These are phyloP conservation scores for Ailurus styani DNA, from an alignment of 2,113 vertebrate species.

Conservation along the genomic window DNA sequence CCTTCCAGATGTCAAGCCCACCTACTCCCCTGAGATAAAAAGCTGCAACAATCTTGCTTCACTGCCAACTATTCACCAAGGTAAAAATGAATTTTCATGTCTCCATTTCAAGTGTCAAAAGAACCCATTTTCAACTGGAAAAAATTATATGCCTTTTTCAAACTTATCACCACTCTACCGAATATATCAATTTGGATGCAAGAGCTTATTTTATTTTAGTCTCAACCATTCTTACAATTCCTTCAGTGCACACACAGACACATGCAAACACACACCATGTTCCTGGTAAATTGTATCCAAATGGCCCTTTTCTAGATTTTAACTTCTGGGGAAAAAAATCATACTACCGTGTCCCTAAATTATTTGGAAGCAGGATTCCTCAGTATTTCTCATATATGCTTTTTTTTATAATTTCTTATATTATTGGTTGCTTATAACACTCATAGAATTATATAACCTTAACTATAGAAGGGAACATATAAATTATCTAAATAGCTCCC, in stretches of 20 bases:
- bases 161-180: background rate
- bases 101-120: background rate
- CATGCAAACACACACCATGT: background rate
- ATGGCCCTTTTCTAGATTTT: background rate
- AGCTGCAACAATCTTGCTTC: background rate
- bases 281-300: background rate
- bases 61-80: constrained; percentile 34
- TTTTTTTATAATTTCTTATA: background rate
- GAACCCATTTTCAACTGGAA: background rate
- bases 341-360: background rate
- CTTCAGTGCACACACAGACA: background rate
- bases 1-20: constrained; percentile 36
- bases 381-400: background rate
- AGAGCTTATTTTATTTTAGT: constrained; percentile 16
- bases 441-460: background rate
- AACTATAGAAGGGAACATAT: background rate
- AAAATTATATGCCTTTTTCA: background rate
- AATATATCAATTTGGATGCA: background rate
- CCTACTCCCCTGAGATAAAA: constrained; percentile 26
- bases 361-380: background rate
- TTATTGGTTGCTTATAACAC: background rate
- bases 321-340: background rate
- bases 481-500: background rate
- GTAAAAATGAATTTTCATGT: constrained; percentile 30
- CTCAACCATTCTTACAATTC: background rate